Percentiles rank a stretch among this genome's conserved stretches.
phyloP scores from a whole-genome alignment of 1,140 invertebrate genomes.

The Heterodera carotae region DNA sequence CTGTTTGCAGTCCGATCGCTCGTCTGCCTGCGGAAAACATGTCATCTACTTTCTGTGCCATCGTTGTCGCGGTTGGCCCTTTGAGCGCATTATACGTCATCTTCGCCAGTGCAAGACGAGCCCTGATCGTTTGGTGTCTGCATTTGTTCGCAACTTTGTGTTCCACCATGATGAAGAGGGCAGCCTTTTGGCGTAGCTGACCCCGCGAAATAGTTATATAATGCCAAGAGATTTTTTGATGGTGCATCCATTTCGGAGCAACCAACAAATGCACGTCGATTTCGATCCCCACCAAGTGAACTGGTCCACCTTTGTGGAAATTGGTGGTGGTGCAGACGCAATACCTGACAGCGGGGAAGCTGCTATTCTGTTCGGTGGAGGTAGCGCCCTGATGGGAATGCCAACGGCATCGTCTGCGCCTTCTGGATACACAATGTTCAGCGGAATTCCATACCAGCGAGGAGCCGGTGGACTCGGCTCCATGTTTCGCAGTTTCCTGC shows the following conservation, averaged over 20 bases:
- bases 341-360: neutral
- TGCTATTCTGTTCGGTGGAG: neutral
- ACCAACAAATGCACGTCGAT: conserved; percentile 27
- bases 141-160: neutral
- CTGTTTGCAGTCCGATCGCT: neutral
- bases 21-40: neutral
- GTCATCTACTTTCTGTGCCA: conserved; percentile 9
- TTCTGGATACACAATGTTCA: neutral
- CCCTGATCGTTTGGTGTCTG: neutral
- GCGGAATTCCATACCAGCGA: conserved; percentile 31
- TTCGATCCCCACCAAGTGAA: conserved; percentile 31
- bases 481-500: conserved; percentile 29
- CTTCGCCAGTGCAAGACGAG: neutral
- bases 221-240: neutral
- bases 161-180: no score
- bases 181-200: neutral
- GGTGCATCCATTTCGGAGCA: no score
- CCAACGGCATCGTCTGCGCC: neutral
- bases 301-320: neutral
- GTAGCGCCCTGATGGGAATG: neutral
- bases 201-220: neutral
- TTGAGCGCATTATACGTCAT: neutral
- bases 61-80: neutral
- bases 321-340: neutral
- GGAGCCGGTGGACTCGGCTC: conserved; percentile 22